Evolutionary conservation across 2,797 vertebrate genomes (phyloP).

Genomic region (Taenioides sp.): DNA sequence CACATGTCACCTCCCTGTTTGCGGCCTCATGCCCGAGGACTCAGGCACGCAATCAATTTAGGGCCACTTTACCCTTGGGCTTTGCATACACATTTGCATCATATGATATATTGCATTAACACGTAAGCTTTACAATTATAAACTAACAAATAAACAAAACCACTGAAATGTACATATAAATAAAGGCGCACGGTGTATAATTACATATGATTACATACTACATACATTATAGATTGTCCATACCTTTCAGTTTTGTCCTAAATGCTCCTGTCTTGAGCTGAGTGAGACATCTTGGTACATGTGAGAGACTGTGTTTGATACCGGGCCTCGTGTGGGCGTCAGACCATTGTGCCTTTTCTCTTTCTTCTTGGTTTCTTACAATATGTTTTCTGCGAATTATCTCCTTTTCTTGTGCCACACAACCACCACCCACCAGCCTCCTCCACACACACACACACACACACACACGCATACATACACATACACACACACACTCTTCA

Average conservation of each 20-base stretch:
- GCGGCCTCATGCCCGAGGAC: slow-evolving; percentile 14
- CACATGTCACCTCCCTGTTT: slow-evolving; percentile 34
- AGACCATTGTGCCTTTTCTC: slow-evolving; percentile 61
- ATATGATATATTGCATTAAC: not conserved
- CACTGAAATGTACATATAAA: not conserved
- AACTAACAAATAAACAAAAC: not conserved
- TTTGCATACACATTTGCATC: slow-evolving; percentile 35
- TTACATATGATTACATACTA: not conserved
- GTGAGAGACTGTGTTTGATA: slow-evolving; percentile 48
- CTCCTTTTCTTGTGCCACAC: slow-evolving; percentile 59
- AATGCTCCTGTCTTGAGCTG: slow-evolving; percentile 38
- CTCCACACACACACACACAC: slow-evolving; percentile 25
- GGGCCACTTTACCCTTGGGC: slow-evolving; percentile 18
- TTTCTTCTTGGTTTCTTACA: slow-evolving; percentile 58
- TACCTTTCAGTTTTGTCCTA: slow-evolving; percentile 42
- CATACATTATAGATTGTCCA: slow-evolving; percentile 27
- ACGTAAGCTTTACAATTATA: not conserved
- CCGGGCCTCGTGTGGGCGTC: slow-evolving; percentile 60
- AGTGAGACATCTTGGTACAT: slow-evolving; percentile 45
- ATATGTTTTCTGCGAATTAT: slow-evolving; percentile 72
- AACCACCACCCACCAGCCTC: slow-evolving; percentile 42
- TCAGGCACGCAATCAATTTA: slow-evolving; percentile 8
- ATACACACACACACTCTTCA: slow-evolving; percentile 24
- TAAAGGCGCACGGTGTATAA: not conserved
- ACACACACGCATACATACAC: slow-evolving; percentile 22